Evolutionary conservation across 2,113 vertebrate species (phyloP).

Genomic region (Microcebus lehilahytsara): DNA sequence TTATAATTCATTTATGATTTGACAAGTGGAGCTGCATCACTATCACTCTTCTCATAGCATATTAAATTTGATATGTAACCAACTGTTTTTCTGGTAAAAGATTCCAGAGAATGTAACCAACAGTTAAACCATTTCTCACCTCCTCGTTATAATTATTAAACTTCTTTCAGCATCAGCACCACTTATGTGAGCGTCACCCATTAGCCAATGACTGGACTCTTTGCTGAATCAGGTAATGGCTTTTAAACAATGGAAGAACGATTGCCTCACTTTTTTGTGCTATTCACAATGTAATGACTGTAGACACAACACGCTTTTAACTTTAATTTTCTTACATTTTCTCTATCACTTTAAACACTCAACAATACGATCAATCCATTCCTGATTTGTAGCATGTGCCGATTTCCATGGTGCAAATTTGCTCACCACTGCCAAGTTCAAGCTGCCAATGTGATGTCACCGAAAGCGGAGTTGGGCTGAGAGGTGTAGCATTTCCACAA

Average conservation of each 20-base stretch:
- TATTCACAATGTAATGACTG: not conserved
- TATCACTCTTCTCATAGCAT: not conserved
- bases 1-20: not conserved
- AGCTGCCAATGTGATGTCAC: not conserved
- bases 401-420: too few species aligned
- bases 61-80: not conserved
- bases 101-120: too few species aligned
- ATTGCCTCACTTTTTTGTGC: not conserved
- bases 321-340: not conserved
- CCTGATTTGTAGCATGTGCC: not conserved
- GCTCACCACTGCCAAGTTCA: not conserved
- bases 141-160: not conserved
- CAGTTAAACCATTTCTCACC: not conserved
- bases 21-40: not conserved
- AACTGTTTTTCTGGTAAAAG: not conserved
- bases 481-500: not conserved
- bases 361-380: not conserved
- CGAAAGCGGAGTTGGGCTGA: too few species aligned
- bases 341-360: not conserved
- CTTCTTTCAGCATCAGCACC: not conserved
- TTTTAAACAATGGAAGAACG: not conserved
- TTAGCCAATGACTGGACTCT: not conserved
- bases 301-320: not conserved
- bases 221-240: not conserved
- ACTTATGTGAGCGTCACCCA: not conserved